Conservation (phyloP, 1,140 invertebrate species). For the Lerema accius region DNA sequence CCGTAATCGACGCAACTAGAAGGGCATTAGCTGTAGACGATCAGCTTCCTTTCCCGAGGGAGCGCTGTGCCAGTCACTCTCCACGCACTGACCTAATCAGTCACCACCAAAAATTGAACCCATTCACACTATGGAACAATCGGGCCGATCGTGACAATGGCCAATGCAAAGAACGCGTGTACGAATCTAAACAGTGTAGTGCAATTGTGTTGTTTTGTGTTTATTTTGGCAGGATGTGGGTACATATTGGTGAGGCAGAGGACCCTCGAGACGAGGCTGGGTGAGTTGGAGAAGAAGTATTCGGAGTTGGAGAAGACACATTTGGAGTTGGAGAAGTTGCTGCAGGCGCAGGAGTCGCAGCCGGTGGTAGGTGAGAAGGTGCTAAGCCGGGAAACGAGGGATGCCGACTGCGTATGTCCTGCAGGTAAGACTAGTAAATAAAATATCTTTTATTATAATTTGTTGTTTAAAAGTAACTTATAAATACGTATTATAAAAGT, state of each 20-base stretch:
- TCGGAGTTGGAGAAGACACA: constrained; percentile 49
- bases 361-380: constrained; percentile 37
- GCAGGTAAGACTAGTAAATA: constrained; percentile 57
- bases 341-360: constrained; percentile 33
- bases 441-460: no score
- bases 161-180: constrained; percentile 44
- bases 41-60: constrained; percentile 77
- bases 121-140: constrained; percentile 32
- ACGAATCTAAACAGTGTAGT: constrained; percentile 61
- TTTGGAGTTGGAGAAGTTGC: constrained; percentile 43
- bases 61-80: constrained; percentile 43
- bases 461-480: no score
- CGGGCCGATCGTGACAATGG: constrained; percentile 40
- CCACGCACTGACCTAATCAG: constrained; percentile 37
- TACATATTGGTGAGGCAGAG: constrained; percentile 64
- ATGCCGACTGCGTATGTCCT: constrained; percentile 71
- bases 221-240: constrained; percentile 59
- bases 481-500: no score
- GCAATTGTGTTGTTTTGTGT: constrained; percentile 67
- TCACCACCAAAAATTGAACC: constrained; percentile 36
- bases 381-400: constrained; percentile 53
- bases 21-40: constrained; percentile 74
- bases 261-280: constrained; percentile 59
- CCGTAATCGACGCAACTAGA: constrained; percentile 75
- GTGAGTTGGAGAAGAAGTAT: constrained; percentile 57